Percentiles rank a stretch among this genome's conserved stretches.
phyloP scores from a whole-genome alignment of 2,888 invertebrate species.

The Tetranychus truncatus region DNA sequence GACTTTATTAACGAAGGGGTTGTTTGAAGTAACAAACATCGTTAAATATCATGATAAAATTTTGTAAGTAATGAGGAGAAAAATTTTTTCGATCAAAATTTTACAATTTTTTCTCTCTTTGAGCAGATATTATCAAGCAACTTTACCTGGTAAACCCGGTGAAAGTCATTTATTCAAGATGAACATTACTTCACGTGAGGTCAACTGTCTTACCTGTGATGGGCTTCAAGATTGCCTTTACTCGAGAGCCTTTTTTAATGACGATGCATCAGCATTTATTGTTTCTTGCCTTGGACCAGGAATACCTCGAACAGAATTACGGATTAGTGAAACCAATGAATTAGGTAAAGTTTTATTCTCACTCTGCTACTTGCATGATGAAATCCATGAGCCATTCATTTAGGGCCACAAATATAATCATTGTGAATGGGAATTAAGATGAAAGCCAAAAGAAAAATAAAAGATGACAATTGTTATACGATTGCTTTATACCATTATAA shows the following conservation, averaged over 20 bases:
- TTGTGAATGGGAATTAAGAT: too few relatives aligned
- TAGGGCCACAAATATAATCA: background rate
- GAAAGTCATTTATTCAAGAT: constrained; percentile 72
- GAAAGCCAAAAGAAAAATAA: too few relatives aligned
- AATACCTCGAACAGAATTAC: constrained; percentile 54
- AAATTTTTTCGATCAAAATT: background rate
- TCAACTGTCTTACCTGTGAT: constrained; percentile 60
- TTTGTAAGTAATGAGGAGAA: too few relatives aligned
- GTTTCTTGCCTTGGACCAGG: constrained; percentile 79
- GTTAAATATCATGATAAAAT: too few relatives aligned
- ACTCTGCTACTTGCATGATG: too few relatives aligned
- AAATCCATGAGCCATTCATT: background rate
- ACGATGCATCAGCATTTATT: constrained; percentile 54
- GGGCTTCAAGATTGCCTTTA: constrained; percentile 26
- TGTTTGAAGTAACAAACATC: too few relatives aligned
- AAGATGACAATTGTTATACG: too few relatives aligned
- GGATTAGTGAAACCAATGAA: constrained; percentile 23
- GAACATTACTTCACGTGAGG: constrained; percentile 36
- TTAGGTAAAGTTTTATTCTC: constrained; percentile 5
- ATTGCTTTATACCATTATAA: too few relatives aligned
- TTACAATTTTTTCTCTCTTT: background rate
- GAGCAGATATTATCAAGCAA: constrained; percentile 66
- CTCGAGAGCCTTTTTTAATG: constrained; percentile 37
- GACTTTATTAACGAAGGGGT: too few relatives aligned
- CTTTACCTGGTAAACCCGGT: constrained; percentile 62